Conservation (phyloP, 2,888 invertebrate genomes). For the Xylota segnis region DNA sequence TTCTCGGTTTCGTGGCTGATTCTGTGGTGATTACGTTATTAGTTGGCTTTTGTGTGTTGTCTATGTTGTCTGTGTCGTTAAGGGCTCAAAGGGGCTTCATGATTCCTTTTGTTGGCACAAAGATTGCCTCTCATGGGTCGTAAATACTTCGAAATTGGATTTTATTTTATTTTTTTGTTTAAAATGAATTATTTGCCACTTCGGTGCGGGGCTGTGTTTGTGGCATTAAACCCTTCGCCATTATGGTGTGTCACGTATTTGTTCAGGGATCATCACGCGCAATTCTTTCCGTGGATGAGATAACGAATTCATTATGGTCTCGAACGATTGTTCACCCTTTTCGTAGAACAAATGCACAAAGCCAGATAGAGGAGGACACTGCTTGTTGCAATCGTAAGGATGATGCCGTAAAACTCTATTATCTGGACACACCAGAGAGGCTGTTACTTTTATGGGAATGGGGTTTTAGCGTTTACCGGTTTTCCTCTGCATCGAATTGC, state of each 20-base stretch:
- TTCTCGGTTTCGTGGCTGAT: slow-evolving; percentile 51
- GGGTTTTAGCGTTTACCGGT: slow-evolving; percentile 4
- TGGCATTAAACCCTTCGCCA: slow-evolving; percentile 62
- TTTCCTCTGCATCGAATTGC: background rate
- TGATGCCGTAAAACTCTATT: slow-evolving; percentile 53
- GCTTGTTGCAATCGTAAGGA: slow-evolving; percentile 38
- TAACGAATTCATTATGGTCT: slow-evolving; percentile 74
- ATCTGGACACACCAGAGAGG: slow-evolving; percentile 51
- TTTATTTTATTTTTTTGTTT: slow-evolving; percentile 30
- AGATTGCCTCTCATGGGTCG: slow-evolving; percentile 45
- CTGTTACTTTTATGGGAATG: slow-evolving; percentile 33
- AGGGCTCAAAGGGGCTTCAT: slow-evolving; percentile 57
- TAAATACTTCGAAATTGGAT: slow-evolving; percentile 59
- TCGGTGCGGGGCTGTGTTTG: slow-evolving; percentile 36
- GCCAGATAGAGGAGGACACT: background rate
- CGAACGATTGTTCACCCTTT: slow-evolving; percentile 42
- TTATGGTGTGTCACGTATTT: slow-evolving; percentile 76
- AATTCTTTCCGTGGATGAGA: slow-evolving; percentile 61
- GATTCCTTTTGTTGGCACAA: slow-evolving; percentile 52
- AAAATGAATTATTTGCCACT: slow-evolving; percentile 56
- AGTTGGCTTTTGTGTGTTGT: slow-evolving; percentile 70
- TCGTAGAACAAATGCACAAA: slow-evolving; percentile 2
- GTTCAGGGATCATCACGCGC: slow-evolving; percentile 67
- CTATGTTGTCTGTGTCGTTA: slow-evolving; percentile 7
- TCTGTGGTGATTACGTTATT: slow-evolving; percentile 75